phyloP scores from a whole-genome alignment of 2,113 vertebrate species.

The Pteronura brasiliensis region DNA sequence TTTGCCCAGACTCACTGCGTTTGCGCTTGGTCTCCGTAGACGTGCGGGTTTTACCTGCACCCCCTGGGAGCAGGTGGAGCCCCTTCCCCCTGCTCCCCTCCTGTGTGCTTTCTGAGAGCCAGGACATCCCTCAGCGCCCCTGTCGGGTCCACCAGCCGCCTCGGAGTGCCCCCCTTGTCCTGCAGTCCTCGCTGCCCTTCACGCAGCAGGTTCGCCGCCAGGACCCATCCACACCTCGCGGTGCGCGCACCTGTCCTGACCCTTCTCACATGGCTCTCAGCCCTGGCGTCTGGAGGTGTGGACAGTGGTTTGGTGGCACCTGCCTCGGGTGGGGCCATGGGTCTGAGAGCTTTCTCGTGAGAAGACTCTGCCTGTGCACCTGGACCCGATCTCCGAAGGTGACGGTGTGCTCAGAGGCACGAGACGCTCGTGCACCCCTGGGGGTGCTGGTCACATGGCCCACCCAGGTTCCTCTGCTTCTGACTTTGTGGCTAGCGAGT shows the following conservation, averaged over 20 bases:
- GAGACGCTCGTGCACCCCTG: neutral
- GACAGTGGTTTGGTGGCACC: neutral
- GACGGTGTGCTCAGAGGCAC: neutral
- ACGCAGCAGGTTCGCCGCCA: rapidly evolving
- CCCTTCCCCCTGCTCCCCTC: neutral
- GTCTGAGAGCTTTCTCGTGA: neutral
- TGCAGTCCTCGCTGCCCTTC: neutral
- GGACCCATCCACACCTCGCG: neutral
- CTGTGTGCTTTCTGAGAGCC: neutral
- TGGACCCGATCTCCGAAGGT: neutral
- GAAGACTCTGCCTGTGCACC: neutral
- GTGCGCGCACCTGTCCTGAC: neutral
- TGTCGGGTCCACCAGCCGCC: neutral
- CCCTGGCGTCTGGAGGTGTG: neutral
- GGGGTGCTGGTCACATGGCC: neutral
- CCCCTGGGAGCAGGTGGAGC: neutral
- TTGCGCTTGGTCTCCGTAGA: neutral
- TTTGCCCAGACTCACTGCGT: neutral
- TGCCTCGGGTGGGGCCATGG: neutral
- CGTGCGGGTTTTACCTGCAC: neutral
- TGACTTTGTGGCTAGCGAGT: neutral
- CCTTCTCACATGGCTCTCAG: neutral
- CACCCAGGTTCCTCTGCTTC: neutral
- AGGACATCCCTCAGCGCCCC: neutral
- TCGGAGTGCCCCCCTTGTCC: neutral